Conservation (phyloP, 1,140 invertebrate genomes). For the Diorhabda carinulata region DNA sequence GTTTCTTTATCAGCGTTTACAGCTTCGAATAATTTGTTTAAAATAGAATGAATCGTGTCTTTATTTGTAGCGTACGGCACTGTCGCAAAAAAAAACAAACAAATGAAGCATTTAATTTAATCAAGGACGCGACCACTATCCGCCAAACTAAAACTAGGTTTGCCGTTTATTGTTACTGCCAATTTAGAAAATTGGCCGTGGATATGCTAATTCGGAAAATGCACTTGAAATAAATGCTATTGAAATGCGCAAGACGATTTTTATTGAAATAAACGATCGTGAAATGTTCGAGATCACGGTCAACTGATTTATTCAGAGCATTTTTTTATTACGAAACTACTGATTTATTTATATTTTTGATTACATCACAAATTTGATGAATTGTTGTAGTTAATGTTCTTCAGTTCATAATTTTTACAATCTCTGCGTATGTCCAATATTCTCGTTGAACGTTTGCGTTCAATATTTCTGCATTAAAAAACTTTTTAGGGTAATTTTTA, state of each 20-base stretch:
- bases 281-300: not conserved
- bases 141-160: constrained; percentile 13
- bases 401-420: no score
- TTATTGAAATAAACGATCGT: not conserved
- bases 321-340: no score
- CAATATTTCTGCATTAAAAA: no score
- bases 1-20: no score
- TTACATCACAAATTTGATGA: no score
- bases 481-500: no score
- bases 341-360: no score
- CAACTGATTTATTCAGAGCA: not conserved
- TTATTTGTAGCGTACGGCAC: not conserved
- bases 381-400: no score
- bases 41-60: no score
- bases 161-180: constrained; percentile 15
- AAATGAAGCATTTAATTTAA: constrained; percentile 18
- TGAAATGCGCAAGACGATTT: constrained; percentile 12
- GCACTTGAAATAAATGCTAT: constrained; percentile 12
- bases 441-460: no score
- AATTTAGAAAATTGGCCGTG: constrained; percentile 15
- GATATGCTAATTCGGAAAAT: constrained; percentile 19
- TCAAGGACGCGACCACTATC: constrained; percentile 15
- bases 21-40: no score
- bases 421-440: no score
- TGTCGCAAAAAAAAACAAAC: not conserved